Percentiles rank a stretch among this genome's conserved stretches.
Evolutionary conservation across 2,888 invertebrate genomes (phyloP).

Genomic region (Mythimna lalbum): DNA sequence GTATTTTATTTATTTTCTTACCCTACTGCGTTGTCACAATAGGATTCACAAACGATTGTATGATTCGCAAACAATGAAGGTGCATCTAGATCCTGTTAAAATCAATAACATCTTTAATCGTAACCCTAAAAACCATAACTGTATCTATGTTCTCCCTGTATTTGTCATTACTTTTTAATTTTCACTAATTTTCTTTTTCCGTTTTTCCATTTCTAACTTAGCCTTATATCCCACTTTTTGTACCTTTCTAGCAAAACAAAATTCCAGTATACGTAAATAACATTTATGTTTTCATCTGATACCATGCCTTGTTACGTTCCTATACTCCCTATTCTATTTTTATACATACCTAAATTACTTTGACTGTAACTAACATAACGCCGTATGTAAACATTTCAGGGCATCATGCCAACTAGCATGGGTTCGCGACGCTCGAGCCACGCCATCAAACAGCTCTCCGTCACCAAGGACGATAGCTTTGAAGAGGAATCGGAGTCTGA

Average conservation of each 20-base stretch:
- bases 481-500: conserved; percentile 90
- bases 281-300: neutral
- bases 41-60: neutral
- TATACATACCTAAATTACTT: conserved; percentile 6
- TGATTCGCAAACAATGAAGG: neutral
- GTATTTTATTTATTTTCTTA: neutral
- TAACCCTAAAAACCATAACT: neutral
- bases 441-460: conserved; percentile 87
- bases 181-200: neutral
- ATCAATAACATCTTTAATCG: neutral
- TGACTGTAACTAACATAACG: conserved; percentile 12
- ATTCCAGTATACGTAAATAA: neutral
- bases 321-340: conserved; percentile 10
- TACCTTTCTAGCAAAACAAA: neutral
- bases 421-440: conserved; percentile 89
- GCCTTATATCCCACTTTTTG: neutral
- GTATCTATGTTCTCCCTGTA: neutral
- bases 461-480: conserved; percentile 89
- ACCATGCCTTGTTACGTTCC: neutral
- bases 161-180: neutral
- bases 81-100: neutral
- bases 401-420: conserved; percentile 85
- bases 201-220: neutral
- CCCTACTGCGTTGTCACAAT: too few species aligned
- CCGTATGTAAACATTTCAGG: conserved; percentile 74